Conservation (phyloP, 2,113 vertebrate genomes). For the Sitta europaea region DNA sequence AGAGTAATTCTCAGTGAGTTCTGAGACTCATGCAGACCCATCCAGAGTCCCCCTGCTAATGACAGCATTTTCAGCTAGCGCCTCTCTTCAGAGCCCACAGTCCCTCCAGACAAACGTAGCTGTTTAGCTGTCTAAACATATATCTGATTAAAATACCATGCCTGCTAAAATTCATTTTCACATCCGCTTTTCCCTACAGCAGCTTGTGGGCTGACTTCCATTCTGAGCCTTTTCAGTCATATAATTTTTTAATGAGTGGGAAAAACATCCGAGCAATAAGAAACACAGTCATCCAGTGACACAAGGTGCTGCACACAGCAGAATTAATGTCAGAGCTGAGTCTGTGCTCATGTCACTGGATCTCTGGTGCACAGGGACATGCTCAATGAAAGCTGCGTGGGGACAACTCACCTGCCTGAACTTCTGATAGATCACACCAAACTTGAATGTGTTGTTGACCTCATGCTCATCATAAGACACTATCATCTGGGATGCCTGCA, state of each 20-base stretch:
- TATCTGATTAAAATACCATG: neutral
- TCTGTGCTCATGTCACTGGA: fast-evolving
- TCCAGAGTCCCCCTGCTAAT: constrained; percentile 12
- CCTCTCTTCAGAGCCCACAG: neutral
- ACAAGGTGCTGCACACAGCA: fast-evolving
- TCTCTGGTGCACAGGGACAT: fast-evolving
- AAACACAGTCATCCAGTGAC: neutral
- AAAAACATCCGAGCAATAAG: neutral
- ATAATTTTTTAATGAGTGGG: neutral
- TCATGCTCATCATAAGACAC: constrained; percentile 93
- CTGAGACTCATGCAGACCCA: neutral
- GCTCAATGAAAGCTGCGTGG: fast-evolving
- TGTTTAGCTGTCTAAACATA: neutral
- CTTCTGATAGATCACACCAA: constrained; percentile 91
- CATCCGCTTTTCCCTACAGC: neutral
- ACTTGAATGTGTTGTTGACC: constrained; percentile 94
- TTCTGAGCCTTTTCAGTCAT: neutral
- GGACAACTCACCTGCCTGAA: constrained; percentile 83
- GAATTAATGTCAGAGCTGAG: fast-evolving
- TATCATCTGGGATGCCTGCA: constrained; percentile 91
- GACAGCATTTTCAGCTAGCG: constrained; percentile 18
- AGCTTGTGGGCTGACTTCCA: neutral
- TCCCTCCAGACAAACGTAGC: neutral
- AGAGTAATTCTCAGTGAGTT: constrained; percentile 45
- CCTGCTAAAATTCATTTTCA: constrained; percentile 3